Conservation (phyloP, 2,113 vertebrate species). For the Xyrauchen texanus region DNA sequence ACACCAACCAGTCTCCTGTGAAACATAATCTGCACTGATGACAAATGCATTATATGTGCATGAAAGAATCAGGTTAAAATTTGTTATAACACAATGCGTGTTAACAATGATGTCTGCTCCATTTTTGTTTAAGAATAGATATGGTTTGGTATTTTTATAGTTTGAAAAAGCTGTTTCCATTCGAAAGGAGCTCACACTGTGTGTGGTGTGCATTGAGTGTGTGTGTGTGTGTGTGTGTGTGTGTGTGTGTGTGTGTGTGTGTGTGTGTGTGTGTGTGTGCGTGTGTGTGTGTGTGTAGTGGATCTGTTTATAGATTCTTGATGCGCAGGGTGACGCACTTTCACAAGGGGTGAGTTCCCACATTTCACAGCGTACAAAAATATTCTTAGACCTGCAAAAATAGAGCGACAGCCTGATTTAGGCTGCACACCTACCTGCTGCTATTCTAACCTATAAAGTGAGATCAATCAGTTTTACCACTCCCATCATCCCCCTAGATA, state of each 20-base stretch:
- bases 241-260: neutral
- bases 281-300: constrained; percentile 2
- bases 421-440: constrained; percentile 3
- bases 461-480: neutral
- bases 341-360: neutral
- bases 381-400: constrained; percentile 35
- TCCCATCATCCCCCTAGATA: constrained; percentile 1
- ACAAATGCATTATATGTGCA: neutral
- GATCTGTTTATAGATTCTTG: constrained; percentile 45
- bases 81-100: neutral
- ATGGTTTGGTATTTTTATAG: neutral
- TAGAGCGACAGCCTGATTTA: constrained; percentile 14
- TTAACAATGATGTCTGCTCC: neutral
- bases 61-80: neutral
- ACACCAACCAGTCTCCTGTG: neutral
- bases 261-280: neutral
- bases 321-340: constrained; percentile 48
- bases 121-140: constrained; percentile 6
- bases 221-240: neutral
- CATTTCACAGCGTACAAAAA: constrained; percentile 26
- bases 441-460: neutral
- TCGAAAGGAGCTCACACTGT: neutral
- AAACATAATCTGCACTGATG: neutral
- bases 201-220: neutral
- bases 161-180: neutral